Conservation (phyloP, 2,113 vertebrate genomes). For the Myiozetetes cayanensis region DNA sequence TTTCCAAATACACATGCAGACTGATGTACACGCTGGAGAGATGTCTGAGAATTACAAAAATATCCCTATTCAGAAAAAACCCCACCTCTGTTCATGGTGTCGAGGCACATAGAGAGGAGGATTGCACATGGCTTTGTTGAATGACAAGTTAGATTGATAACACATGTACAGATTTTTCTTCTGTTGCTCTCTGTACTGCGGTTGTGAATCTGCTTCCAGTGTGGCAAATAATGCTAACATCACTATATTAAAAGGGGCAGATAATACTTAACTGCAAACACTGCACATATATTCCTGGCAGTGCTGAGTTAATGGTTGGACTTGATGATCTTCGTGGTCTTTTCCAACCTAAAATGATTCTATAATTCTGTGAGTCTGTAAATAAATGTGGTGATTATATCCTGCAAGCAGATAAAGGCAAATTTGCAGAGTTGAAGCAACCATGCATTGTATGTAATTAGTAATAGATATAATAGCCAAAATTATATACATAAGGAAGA, state of each 20-base stretch:
- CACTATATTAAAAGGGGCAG: background rate
- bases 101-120: background rate
- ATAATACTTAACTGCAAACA: background rate
- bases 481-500: background rate
- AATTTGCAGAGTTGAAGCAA: background rate
- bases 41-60: background rate
- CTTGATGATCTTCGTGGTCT: background rate
- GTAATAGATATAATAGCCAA: background rate
- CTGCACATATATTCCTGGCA: background rate
- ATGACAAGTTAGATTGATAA: background rate
- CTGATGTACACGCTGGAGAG: background rate
- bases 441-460: background rate
- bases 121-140: background rate
- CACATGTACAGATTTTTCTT: background rate
- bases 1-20: background rate
- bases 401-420: background rate
- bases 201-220: background rate
- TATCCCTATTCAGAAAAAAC: background rate
- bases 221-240: background rate
- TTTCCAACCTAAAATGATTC: background rate
- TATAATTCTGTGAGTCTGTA: background rate
- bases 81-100: fast-evolving
- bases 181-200: background rate
- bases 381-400: background rate
- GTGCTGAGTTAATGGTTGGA: background rate